Percentiles rank a stretch among this genome's conserved stretches.
Evolutionary conservation across 2,888 invertebrate species (phyloP).

Genomic region (Folsomia manolachei): DNA sequence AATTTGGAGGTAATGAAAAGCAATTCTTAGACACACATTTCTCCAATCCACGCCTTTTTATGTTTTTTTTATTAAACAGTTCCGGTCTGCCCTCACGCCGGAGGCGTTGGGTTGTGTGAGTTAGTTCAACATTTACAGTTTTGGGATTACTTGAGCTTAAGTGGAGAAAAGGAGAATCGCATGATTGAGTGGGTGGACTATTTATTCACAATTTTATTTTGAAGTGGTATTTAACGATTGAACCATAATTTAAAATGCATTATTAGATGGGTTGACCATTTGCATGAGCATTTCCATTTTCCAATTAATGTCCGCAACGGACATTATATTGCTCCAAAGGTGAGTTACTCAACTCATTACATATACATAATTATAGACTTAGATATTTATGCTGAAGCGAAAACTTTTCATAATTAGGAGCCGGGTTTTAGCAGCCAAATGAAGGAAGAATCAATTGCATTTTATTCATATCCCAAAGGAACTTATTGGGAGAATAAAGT

Average conservation of each 20-base stretch:
- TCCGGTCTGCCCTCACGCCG: conserved; percentile 90
- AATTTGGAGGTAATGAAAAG: conserved; percentile 65
- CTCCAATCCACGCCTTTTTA: background rate
- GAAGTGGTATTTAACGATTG: no score
- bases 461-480: conserved; percentile 75
- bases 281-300: conserved; percentile 80
- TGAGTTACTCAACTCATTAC: conserved; percentile 53
- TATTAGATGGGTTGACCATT: conserved; percentile 84
- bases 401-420: background rate
- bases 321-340: conserved; percentile 72
- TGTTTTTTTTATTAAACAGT: conserved; percentile 59
- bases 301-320: conserved; percentile 70
- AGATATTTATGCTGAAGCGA: background rate
- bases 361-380: background rate
- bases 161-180: conserved; percentile 68
- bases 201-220: no score
- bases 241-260: no score
- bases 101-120: conserved; percentile 90
- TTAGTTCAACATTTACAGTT: conserved; percentile 82
- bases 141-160: conserved; percentile 75
- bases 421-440: conserved; percentile 75
- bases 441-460: conserved; percentile 64
- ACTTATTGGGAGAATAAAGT: conserved; percentile 62
- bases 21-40: no score
- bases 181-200: conserved; percentile 82